Base-by-base conservation (phyloP, 1,140 invertebrate genomes). In the Coenobita brevimanus region DNA sequence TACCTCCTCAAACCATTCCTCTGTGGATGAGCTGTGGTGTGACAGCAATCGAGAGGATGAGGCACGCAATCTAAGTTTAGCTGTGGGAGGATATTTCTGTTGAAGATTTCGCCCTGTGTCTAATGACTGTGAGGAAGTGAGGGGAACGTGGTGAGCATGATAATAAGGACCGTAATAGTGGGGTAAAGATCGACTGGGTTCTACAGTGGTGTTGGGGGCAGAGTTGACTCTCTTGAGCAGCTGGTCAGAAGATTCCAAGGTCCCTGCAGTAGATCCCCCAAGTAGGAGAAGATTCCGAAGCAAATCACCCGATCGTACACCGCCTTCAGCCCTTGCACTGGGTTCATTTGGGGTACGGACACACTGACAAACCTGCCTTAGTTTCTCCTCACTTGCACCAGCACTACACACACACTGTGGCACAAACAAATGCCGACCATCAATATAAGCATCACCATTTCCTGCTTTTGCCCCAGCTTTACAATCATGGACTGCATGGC, bases 1-100 rank as follows among this genome's bases (percentile, higher is more conserved):
- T 33, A 92, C 91, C 87, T 92, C 92, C 89, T 92, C 92, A 90
- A 92, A 92, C 92, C 92, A 92, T 75, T 92, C 92, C 89, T 92
- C 92, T 33, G 91, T 92, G 0, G 92, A 92, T 10, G 92, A 92
- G 80, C 92, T 92, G 87, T 92, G 92, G 79, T 92, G 92, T 33
- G 91, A 91, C 67, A 91, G 90, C 21, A 92, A 89, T 57, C 92
- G 82, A 30, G 84, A 87, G 46, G 84, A 87, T 30, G 76, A 64
- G 36, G 84, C 76, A 57, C 84, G 57, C 13, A 87, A 46, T 69
- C 84, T 38, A 21, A 87, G 76, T 46, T 81, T 87, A 27, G 84
- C 71, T 17, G 36, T 46, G 36, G 84, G 78, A 21, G 84, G 36
- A 69, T 86, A 79, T 54, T 73, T 79, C 6, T 76, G 71, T 50